A percentile compares a stretch with the other conserved stretches of the same genome.
These are phyloP conservation scores for Glomeris marginata DNA, from an alignment of 2,888 invertebrate species.

Conservation along the genomic window DNA sequence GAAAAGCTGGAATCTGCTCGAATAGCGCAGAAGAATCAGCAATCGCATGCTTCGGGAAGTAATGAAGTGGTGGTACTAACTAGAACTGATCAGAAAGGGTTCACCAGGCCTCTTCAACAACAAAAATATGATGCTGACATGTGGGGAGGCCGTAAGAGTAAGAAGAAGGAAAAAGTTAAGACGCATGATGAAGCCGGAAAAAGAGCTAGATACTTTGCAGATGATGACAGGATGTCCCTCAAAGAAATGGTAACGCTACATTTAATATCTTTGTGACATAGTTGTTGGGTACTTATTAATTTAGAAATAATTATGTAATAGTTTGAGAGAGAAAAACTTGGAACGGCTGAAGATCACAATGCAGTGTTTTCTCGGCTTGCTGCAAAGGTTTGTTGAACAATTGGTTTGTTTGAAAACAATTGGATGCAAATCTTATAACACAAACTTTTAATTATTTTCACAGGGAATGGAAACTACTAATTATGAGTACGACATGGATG, in stretches of 20 bases:
- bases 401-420: neutral
- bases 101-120: conserved; percentile 15
- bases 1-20: conserved; percentile 55
- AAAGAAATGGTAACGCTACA: conserved; percentile 50
- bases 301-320: no score
- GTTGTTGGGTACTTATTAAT: no score
- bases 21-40: conserved; percentile 22
- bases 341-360: conserved; percentile 62
- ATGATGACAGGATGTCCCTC: conserved; percentile 75
- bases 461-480: conserved; percentile 24
- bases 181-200: conserved; percentile 54
- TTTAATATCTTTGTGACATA: no score
- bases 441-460: conserved; percentile 5
- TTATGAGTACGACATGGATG: conserved; percentile 54
- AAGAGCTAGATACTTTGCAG: conserved; percentile 66
- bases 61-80: conserved; percentile 47
- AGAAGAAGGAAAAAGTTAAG: conserved; percentile 31
- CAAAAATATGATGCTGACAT: conserved; percentile 18
- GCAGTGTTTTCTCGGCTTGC: conserved; percentile 59
- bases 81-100: conserved; percentile 35
- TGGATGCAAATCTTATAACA: conserved; percentile 1
- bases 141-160: conserved; percentile 20
- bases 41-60: conserved; percentile 15
- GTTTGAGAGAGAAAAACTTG: conserved; percentile 53
- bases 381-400: conserved; percentile 32